Evolutionary conservation across 2,888 invertebrate species (phyloP), one percentile per base, ranked within the genome.

Genomic region (Andrena chrysosceles): DNA sequence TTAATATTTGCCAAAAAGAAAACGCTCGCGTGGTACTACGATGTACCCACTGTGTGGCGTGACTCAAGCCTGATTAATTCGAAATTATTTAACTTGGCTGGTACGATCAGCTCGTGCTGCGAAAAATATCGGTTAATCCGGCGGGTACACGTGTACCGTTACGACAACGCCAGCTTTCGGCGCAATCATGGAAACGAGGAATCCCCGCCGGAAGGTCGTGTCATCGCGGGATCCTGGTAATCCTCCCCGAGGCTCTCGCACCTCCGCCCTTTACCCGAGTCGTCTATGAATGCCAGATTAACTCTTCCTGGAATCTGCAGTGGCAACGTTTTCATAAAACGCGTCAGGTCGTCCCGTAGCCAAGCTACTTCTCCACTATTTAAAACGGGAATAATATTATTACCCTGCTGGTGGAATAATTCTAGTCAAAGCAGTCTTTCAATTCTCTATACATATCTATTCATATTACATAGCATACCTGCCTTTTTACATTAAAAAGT

Each of bases 121-220:
- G 52, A 48, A 71, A 56, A 63, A 48, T 26, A 66, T 7, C 10
- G 54, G 6, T 56, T 74, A 68, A 75, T 75, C 29, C 16, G 20
- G 2, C 31, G 42, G 20, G 56, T 68, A 54, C 80, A 73, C 54
- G 83, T 60, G 66, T 29, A 72, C 60, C 10, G 35, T 60, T 31
- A 54, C 54, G 33, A 35, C 56, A 35, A 70, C 54, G 68, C 10
- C 42, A 72, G 68, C 64, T 52, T 54, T 35, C 62, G 60, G 64
- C 70, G 76, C 63, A 74, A 81, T 84, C 75, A 35, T 31, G 52
- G 81, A 89, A 89, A 84, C 78, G 75, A 84, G 64, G 87, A 88
- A 89, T 88, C 88, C 83, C 83, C 73, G 85, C 83, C 62, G 86
- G 85, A 90, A 90, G 87, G 88, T 90, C 89, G 72, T 82, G 87